These are phyloP conservation scores for Drosophila eohydei DNA, from an alignment of 2,888 invertebrate genomes.

Conservation along the genomic window DNA sequence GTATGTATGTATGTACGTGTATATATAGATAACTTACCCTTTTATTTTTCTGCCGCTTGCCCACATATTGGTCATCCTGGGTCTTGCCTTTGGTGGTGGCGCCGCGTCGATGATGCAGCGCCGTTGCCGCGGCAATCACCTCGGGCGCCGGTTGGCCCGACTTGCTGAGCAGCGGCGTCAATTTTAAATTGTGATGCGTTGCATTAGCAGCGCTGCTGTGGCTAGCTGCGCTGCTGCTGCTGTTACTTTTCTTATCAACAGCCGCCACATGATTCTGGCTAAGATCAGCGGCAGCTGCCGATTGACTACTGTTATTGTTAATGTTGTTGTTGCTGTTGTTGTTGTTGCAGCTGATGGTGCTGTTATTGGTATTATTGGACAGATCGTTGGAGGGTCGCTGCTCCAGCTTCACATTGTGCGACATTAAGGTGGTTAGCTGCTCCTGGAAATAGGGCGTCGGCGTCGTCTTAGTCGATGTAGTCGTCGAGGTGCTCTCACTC, in stretches of 20 bases:
- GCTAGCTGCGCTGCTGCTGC: slow-evolving; percentile 11
- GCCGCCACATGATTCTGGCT: slow-evolving; percentile 38
- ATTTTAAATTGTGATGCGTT: slow-evolving; percentile 31
- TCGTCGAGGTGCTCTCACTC: slow-evolving; percentile 82
- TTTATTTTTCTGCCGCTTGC: slow-evolving; percentile 74
- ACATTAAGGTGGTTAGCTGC: slow-evolving; percentile 62
- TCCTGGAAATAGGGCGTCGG: slow-evolving; percentile 76
- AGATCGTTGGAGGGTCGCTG: slow-evolving; percentile 34
- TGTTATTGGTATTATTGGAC: slow-evolving; percentile 27
- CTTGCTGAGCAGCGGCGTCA: slow-evolving; percentile 37
- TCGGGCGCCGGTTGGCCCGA: slow-evolving; percentile 40
- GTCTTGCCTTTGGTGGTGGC: slow-evolving; percentile 73
- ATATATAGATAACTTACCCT: slow-evolving; percentile 54
- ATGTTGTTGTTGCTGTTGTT: slow-evolving; percentile 16
- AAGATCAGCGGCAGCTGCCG: slow-evolving; percentile 16
- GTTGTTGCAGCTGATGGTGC: slow-evolving; percentile 8
- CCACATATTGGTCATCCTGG: slow-evolving; percentile 73
- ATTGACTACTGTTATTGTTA: slow-evolving; percentile 10
- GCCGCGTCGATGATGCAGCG: slow-evolving; percentile 47
- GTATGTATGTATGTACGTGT: too few relatives aligned
- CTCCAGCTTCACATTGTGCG: slow-evolving; percentile 59
- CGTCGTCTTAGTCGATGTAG: slow-evolving; percentile 82
- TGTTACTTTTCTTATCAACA: slow-evolving; percentile 30
- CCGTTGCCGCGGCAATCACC: slow-evolving; percentile 38
- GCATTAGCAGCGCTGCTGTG: slow-evolving; percentile 8